Evolutionary conservation across 2,113 vertebrate species (phyloP).

Genomic region (Carassius carassius): DNA sequence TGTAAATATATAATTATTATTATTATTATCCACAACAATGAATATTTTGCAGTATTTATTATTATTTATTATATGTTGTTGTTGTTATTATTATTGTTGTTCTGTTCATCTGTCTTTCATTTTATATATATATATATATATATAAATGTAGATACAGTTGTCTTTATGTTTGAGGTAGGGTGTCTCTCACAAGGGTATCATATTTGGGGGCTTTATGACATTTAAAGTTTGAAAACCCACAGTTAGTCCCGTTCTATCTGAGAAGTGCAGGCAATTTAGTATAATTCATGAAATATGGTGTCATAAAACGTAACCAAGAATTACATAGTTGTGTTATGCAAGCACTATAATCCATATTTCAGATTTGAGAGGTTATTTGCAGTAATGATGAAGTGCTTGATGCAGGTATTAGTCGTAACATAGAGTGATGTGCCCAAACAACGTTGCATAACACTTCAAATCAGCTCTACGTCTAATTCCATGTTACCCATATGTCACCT

Average conservation of each 20-base stretch:
- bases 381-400: background rate
- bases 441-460: slow-evolving; percentile 58
- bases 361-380: background rate
- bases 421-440: slow-evolving; percentile 36
- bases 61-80: background rate
- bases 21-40: background rate
- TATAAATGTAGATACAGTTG: background rate
- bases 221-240: background rate
- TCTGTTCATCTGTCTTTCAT: too few species aligned
- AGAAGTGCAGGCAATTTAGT: background rate
- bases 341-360: slow-evolving; percentile 24
- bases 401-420: background rate
- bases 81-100: background rate
- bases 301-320: background rate
- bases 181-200: background rate
- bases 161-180: background rate
- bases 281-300: background rate
- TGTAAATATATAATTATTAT: too few species aligned
- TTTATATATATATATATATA: too few species aligned
- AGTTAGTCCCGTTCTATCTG: background rate
- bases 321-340: slow-evolving; percentile 12
- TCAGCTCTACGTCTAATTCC: background rate
- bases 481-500: slow-evolving; percentile 19
- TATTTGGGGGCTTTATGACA: background rate
- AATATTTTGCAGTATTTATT: background rate